phyloP scores from a whole-genome alignment of 2,797 vertebrate genomes.

The Peromyscus aztecus region DNA sequence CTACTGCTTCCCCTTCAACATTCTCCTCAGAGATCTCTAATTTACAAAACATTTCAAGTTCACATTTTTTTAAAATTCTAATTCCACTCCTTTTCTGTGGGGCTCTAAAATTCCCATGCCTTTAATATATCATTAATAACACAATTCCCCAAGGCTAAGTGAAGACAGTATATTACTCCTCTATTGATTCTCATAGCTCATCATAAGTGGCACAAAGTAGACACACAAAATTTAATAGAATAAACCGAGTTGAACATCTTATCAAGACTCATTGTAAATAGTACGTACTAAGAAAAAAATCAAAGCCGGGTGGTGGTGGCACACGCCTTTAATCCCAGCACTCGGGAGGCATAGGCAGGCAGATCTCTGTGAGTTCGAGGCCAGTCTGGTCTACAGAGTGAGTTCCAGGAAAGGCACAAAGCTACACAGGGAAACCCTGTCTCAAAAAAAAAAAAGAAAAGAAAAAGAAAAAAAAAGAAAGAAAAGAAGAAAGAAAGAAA shows the following conservation, averaged over 20 bases:
- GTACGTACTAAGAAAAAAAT: not conserved
- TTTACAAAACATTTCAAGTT: not conserved
- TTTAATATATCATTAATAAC: not conserved
- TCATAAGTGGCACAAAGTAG: not conserved
- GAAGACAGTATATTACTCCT: not conserved
- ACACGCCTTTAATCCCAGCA: too few relatives aligned
- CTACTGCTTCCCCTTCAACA: constrained; percentile 4
- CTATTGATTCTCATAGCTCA: not conserved
- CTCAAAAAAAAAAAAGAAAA: too few relatives aligned
- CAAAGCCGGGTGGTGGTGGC: too few relatives aligned
- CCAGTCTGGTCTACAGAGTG: too few relatives aligned
- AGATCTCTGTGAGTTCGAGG: too few relatives aligned
- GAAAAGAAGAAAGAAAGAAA: too few relatives aligned
- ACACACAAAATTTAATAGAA: constrained; percentile 18
- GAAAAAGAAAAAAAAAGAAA: too few relatives aligned
- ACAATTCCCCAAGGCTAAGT: not conserved
- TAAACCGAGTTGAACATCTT: constrained; percentile 33
- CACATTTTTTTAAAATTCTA: not conserved
- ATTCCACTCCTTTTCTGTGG: not conserved
- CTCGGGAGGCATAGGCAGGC: too few relatives aligned
- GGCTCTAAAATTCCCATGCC: not conserved
- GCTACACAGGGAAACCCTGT: too few relatives aligned
- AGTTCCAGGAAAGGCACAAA: too few relatives aligned
- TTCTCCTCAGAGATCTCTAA: not conserved
- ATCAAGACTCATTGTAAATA: not conserved